phyloP scores from a whole-genome alignment of 2,888 invertebrate species.

The Fragum fragum region DNA sequence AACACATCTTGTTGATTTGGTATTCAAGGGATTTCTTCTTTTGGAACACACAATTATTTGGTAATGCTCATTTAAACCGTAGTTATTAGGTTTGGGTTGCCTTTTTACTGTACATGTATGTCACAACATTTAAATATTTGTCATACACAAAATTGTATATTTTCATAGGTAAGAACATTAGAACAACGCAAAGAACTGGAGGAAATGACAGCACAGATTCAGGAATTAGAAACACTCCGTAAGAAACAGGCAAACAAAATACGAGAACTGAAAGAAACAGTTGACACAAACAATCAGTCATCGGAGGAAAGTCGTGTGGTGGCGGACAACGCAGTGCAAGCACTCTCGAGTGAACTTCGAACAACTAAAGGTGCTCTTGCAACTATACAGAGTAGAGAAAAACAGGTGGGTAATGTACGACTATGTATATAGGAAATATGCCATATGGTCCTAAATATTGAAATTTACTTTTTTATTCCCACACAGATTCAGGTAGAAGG shows the following conservation, averaged over 20 bases:
- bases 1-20: too few relatives aligned
- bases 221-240: constrained; percentile 85
- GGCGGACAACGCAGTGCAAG: constrained; percentile 85
- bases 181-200: constrained; percentile 85
- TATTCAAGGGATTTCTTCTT: too few relatives aligned
- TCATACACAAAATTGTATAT: too few relatives aligned
- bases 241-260: constrained; percentile 86
- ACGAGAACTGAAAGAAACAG: constrained; percentile 78
- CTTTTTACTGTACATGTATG: too few relatives aligned
- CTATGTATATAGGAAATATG: too few relatives aligned
- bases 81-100: too few relatives aligned
- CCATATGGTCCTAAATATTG: too few relatives aligned
- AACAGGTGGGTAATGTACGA: constrained; percentile 83
- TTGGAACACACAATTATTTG: too few relatives aligned
- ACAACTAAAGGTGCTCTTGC: constrained; percentile 85
- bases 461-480: too few relatives aligned
- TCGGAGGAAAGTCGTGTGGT: constrained; percentile 79
- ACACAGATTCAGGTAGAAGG: too few relatives aligned
- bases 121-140: too few relatives aligned
- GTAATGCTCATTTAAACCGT: too few relatives aligned
- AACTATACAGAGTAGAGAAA: constrained; percentile 84
- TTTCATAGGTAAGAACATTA: constrained; percentile 78
- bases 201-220: constrained; percentile 81
- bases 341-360: constrained; percentile 85
- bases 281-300: constrained; percentile 73